Base-by-base conservation (phyloP, 1,140 invertebrate genomes). In the Eciton burchellii region DNA sequence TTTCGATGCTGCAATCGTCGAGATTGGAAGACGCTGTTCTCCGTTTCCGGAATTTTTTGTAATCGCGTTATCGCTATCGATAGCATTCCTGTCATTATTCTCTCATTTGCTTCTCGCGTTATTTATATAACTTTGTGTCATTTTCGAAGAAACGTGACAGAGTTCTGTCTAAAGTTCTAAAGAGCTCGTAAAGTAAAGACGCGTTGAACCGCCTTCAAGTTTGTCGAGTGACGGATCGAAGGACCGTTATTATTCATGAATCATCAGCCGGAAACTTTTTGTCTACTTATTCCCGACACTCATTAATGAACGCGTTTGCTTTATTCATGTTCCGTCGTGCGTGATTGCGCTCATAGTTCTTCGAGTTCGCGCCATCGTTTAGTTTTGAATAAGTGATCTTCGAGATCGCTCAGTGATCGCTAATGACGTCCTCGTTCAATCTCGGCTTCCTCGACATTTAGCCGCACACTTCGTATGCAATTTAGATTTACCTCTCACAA, bases 241-340 rank as follows among this genome's bases (percentile, higher is more conserved):
- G 19, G 24, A 45, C 11, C 21, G 54, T 88, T 76, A 56, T 62
- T 87, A 87, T 88, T 84, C 82, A 82, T 60, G 47, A 12, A 9
- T 57, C 26, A 29, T 24, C 9, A 3, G 9, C 11, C 14, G 57
- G 45, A 81, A 81, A 86, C 84, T 81, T 86, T 68, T 87, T 81
- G 47, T 35, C 59, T 70, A 29, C 19, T 68, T 79, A 49, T 24
- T 72, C 47, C 35, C 72, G 6, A n/a, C 29, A 4, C 49, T 87
- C 84, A 70, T 87, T 83, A 86, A 35, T 6, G 24, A n/a, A n/a
- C 29, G n/a, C 47, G 74, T 47, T 49, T 63, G 54, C 56, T 77
- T 86, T 77, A 77, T 72, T 83, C 60, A 82, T 85, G 43, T 63
- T 45, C 57, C 77, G 29, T 73, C 56, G 66, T 56, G n/a, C 68